Evolutionary conservation across 2,888 invertebrate species (phyloP).

Genomic region (Dastarcus helophoroides): DNA sequence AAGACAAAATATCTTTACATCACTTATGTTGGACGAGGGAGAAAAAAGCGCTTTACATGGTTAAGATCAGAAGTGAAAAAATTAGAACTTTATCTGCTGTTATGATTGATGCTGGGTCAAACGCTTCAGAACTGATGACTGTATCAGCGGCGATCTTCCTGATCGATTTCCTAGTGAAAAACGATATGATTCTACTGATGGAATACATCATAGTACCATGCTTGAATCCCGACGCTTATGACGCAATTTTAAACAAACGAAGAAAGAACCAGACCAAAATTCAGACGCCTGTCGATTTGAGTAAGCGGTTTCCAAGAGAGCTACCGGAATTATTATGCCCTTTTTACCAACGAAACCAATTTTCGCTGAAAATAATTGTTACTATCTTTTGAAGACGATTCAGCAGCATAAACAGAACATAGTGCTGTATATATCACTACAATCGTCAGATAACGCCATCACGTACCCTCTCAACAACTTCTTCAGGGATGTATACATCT

Average conservation of each 20-base stretch:
- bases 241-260: constrained; percentile 8
- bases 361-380: not conserved
- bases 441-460: constrained; percentile 8
- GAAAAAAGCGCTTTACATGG: constrained; percentile 14
- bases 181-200: constrained; percentile 15
- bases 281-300: constrained; percentile 1
- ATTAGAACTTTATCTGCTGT: constrained; percentile 7
- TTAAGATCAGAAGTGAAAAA: constrained; percentile 8
- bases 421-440: constrained; percentile 9
- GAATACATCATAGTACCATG: constrained; percentile 23
- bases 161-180: constrained; percentile 19
- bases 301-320: constrained; percentile 9
- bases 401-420: constrained; percentile 5
- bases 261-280: constrained; percentile 3
- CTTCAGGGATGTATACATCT: constrained; percentile 8
- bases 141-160: constrained; percentile 19
- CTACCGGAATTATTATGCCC: too few relatives aligned
- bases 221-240: constrained; percentile 23
- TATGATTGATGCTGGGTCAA: constrained; percentile 20
- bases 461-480: constrained; percentile 10
- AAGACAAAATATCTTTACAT: constrained; percentile 11
- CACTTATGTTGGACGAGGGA: constrained; percentile 7
- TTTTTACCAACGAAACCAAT: not conserved
- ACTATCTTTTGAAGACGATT: not conserved
- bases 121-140: constrained; percentile 18